Conservation (phyloP, 2,797 vertebrate species). For the Lepilemur septentrionalis region DNA sequence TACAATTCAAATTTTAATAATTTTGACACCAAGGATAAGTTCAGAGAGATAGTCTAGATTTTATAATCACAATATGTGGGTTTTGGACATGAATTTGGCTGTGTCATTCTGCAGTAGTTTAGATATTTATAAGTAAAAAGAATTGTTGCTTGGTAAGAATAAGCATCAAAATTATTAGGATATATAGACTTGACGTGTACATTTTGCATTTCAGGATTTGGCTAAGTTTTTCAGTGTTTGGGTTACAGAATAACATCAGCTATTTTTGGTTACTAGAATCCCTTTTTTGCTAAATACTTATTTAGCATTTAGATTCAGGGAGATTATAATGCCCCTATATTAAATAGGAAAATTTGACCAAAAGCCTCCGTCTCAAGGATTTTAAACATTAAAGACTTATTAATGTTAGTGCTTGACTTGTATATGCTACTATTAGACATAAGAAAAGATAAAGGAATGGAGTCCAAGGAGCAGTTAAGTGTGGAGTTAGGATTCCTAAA, state of each 20-base stretch:
- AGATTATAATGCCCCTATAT: background rate
- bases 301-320: background rate
- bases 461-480: background rate
- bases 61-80: background rate
- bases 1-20: background rate
- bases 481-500: background rate
- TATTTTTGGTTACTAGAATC: background rate
- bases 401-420: constrained; percentile 8
- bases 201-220: background rate
- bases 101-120: background rate
- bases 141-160: background rate
- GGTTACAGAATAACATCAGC: background rate
- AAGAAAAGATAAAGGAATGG: background rate
- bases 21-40: background rate
- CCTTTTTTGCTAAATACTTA: background rate
- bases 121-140: background rate
- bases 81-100: background rate
- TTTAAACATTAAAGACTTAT: background rate
- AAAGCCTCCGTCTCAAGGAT: background rate
- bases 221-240: background rate
- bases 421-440: background rate
- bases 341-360: background rate
- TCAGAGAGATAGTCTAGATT: background rate
- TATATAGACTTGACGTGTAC: background rate
- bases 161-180: background rate